Evolutionary conservation across 2,113 vertebrate genomes (phyloP).

Genomic region (Bucco capensis): DNA sequence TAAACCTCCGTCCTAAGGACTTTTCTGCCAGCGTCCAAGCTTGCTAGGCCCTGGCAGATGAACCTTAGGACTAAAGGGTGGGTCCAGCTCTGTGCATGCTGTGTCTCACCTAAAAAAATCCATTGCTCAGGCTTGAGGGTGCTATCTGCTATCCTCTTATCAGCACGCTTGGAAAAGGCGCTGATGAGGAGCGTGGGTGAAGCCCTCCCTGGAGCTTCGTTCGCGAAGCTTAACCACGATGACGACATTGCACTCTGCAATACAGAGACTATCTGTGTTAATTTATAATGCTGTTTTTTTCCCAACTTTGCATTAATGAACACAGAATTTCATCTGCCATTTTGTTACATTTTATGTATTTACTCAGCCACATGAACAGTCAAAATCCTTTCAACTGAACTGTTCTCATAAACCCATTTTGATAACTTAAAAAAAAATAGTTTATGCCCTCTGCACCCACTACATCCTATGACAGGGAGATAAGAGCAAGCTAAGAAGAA

Average conservation of each 20-base stretch:
- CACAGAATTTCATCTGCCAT: not conserved
- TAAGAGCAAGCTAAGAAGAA: not conserved
- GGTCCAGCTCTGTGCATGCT: too few species aligned
- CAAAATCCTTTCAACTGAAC: not conserved
- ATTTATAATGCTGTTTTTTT: not conserved
- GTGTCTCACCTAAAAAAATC: too few species aligned
- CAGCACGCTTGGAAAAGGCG: too few species aligned
- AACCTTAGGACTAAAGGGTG: too few species aligned
- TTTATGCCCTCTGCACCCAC: not conserved
- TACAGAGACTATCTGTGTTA: not conserved
- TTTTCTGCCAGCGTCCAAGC: too few species aligned
- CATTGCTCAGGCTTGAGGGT: too few species aligned
- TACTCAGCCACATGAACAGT: not conserved
- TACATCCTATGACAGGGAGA: not conserved
- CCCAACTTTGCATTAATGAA: not conserved
- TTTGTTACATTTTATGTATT: not conserved
- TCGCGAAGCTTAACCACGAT: too few species aligned
- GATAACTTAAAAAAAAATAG: not conserved
- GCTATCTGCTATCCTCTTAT: too few species aligned
- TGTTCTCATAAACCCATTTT: not conserved
- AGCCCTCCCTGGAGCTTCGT: too few species aligned
- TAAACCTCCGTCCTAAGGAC: too few species aligned
- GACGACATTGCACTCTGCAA: not conserved
- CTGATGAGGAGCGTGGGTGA: too few species aligned
- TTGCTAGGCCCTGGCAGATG: too few species aligned